Base-by-base conservation (phyloP, 2,888 invertebrate species). In the Microctonus brassicae region DNA sequence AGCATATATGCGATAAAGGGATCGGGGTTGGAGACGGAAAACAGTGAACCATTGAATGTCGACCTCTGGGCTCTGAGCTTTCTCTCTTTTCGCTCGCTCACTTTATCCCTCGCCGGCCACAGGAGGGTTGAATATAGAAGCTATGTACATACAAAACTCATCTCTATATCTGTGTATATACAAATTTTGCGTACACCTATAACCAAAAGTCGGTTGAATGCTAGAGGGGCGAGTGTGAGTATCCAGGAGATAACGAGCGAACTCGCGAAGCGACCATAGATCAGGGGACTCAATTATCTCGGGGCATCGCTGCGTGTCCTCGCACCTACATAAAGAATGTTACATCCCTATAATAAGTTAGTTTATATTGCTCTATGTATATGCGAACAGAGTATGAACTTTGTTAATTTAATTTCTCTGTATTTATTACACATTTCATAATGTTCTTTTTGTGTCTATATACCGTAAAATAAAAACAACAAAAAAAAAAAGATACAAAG, bases 191-290 rank as follows among this genome's bases (percentile, higher is more conserved):
- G 73, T 76, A 67, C 58, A 78, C 17, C 0, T 47, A 47, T 79
- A 82, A 81, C 79, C 83, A 79, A 84, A 86, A 84, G 83, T 83
- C 74, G 82, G 81, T 83, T 83, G 84, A 85, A 85, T 82, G 83
- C 82, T 76, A 79, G 78, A 80, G 81, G 82, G 79, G 77, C 57
- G 73, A 76, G 77, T 69, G 76, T 75, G 80, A 77, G 78, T 78
- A 81, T 82, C 81, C 84, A 84, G 83, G 86, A 87, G 87, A 87
- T 87, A 87, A 87, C 87, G 87, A 87, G 87, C 87, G 83, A 87
- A 87, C 86, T 87, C 87, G 87, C 86, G 86, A 87, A 87, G 84
- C 81, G 86, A 79, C 85, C 83, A 85, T 87, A 87, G 83, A 87
- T 87, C 87, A 87, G 78, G 79, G 81, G 83, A 85, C 87, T 87